These are phyloP conservation scores for Bradypus variegatus DNA, from an alignment of 2,797 vertebrate species.

Conservation along the genomic window DNA sequence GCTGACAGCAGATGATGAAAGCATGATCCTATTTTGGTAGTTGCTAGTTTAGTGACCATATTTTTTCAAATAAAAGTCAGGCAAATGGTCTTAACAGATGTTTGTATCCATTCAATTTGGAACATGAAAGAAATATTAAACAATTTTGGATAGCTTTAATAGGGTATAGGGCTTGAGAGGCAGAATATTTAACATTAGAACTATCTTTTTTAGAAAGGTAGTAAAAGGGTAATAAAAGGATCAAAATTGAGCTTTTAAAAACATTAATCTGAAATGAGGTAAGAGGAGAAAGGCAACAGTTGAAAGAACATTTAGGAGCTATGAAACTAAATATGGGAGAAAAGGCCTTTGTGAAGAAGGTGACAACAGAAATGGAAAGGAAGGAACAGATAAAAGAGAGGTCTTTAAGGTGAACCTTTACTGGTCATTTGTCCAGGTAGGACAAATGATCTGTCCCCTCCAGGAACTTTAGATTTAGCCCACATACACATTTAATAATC, in stretches of 20 bases:
- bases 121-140: slow-evolving; percentile 5
- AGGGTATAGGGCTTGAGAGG: neutral
- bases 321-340: neutral
- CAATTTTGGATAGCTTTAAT: neutral
- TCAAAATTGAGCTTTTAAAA: neutral
- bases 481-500: neutral
- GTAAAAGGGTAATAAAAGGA: neutral
- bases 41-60: neutral
- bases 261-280: neutral
- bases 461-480: neutral
- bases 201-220: neutral
- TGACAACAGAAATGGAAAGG: neutral
- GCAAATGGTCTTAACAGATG: neutral
- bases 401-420: neutral
- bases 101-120: neutral
- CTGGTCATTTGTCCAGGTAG: too few relatives aligned
- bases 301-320: neutral
- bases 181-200: slow-evolving; percentile 1
- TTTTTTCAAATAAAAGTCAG: neutral
- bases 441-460: neutral
- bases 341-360: neutral
- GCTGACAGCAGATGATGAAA: neutral
- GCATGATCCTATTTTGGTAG: neutral
- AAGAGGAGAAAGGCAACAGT: neutral
- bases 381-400: neutral